phyloP scores from a whole-genome alignment of 2,113 vertebrate species.

The Rattus rattus region DNA sequence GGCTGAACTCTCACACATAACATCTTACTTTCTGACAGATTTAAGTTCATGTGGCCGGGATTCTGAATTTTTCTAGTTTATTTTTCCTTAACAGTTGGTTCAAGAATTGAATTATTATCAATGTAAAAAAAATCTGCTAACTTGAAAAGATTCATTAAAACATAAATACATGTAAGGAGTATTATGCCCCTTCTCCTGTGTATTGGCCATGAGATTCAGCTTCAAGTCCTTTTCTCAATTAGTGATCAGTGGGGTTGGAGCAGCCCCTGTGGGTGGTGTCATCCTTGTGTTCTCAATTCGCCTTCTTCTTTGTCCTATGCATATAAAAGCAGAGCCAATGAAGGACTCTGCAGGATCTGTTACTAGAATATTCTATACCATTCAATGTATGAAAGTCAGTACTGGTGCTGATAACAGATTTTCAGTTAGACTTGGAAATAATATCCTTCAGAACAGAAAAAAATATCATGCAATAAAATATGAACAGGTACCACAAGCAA shows the following conservation, averaged over 20 bases:
- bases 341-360: not conserved
- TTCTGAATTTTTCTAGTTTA: not conserved
- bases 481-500: conserved; percentile 31
- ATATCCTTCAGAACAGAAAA: conserved; percentile 59
- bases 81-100: not conserved
- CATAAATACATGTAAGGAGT: too few relatives aligned
- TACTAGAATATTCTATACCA: not conserved
- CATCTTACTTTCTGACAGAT: not conserved
- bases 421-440: conserved; percentile 54
- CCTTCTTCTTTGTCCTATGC: not conserved
- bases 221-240: not conserved
- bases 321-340: not conserved
- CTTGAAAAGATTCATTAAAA: not conserved
- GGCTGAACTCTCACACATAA: not conserved
- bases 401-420: not conserved
- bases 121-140: not conserved
- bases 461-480: conserved; percentile 46
- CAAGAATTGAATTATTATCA: not conserved
- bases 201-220: not conserved
- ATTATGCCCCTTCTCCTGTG: not conserved
- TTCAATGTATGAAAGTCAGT: not conserved
- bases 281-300: not conserved
- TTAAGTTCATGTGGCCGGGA: not conserved
- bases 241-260: not conserved
- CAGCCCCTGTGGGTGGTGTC: not conserved